A percentile compares a stretch with the other conserved stretches of the same genome.
Conservation (phyloP, 2,797 vertebrate species). For the Otolemur crassicaudatus region DNA sequence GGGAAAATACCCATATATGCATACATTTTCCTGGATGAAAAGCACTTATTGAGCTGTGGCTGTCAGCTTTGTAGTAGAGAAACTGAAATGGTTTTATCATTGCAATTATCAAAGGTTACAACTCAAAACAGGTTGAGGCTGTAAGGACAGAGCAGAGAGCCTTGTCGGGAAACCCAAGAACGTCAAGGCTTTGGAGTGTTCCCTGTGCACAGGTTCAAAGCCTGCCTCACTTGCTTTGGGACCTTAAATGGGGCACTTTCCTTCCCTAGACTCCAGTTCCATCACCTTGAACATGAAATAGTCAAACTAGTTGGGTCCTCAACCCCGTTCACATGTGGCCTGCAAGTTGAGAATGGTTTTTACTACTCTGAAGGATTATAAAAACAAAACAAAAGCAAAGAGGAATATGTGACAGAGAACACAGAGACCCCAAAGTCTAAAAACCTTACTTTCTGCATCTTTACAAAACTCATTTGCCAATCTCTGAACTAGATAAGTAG, state of each 20-base stretch:
- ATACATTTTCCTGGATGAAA: not conserved
- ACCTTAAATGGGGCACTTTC: not conserved
- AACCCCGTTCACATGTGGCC: not conserved
- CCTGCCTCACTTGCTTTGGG: not conserved
- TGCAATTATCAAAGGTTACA: not conserved
- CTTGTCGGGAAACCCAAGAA: not conserved
- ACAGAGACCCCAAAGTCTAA: not conserved
- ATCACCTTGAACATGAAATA: not conserved
- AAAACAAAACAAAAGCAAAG: not conserved
- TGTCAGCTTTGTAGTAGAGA: not conserved
- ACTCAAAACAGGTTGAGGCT: not conserved
- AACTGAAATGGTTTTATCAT: not conserved
- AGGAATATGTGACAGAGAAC: not conserved
- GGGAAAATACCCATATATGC: not conserved
- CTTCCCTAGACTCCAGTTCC: not conserved
- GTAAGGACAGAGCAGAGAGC: not conserved
- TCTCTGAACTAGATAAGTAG: not conserved
- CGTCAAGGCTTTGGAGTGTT: not conserved
- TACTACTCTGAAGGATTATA: not conserved
- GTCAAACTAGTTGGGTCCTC: not conserved
- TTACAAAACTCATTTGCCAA: not conserved
- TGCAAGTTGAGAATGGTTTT: not conserved
- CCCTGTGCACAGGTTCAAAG: not conserved
- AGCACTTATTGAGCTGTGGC: not conserved
- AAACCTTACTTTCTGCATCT: not conserved